Base-by-base conservation (phyloP, 1,140 invertebrate species). In the Spodoptera frugiperda region DNA sequence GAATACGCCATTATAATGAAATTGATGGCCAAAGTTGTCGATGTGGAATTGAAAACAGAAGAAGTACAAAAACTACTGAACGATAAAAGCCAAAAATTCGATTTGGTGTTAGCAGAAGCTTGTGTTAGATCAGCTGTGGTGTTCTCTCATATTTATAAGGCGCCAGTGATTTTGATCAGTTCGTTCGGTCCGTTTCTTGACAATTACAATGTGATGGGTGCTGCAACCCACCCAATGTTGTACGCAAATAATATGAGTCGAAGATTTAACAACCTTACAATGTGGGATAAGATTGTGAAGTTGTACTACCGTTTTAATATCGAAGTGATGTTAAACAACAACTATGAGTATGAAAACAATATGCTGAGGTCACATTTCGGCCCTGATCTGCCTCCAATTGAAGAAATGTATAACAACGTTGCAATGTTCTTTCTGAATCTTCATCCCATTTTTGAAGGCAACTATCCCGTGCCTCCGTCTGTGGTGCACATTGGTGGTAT, bases 401-500 rank as follows among this genome's bases (percentile, higher is more conserved):
- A 39, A 39, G 33, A 39, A 39, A 76, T 95, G n/a, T 84, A 88
- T 44, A 82, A 85, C 48, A 94, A 94, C 82, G 82, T 94, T 2
- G 94, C 93, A 68, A 83, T 96, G 82, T 74, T 95, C 10, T 92
- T 96, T 63, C 46, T 93, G 4, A 95, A 94, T 80, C 83, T 80
- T 9, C 91, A 95, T 91, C 92, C 91, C 4, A 78, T 91, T 0
- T 87, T 94, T 77, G 82, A 89, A 39, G 83, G 87, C 53, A 85
- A 88, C 17, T 82, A 91, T 30, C 91, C 95, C 11, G 76, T 91
- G 9, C 86, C 92, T 12, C 93, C 92, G 15, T 87, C 72, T 19
- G 85, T 93, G 21, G 85, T 94, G 4, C 79, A 91, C 79, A 81
- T 95, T 77, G 94, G 91, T 51, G 91, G 93, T 48, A 83, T 91